Base-by-base conservation (phyloP, 2,888 invertebrate genomes). In the Autographa pulchrina region DNA sequence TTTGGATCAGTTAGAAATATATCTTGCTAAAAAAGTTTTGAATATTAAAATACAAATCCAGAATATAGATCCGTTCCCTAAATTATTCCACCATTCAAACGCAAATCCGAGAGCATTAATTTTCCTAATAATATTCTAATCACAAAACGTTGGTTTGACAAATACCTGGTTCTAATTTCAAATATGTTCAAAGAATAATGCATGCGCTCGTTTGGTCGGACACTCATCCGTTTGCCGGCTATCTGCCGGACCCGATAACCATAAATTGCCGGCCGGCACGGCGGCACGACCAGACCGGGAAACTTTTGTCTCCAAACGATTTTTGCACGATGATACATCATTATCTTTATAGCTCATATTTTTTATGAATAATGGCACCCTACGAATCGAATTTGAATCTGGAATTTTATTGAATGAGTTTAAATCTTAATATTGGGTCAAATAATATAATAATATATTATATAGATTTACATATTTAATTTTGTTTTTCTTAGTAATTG, bases 241-340 rank as follows among this genome's bases (percentile, higher is more conserved):
- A 89, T 90, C 88, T 85, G 85, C 83, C 77, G 79, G 62, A 66
- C 70, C 74, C 89, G 83, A 89, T 90, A 88, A 87, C 88, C 87
- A 84, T 90, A 89, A 89, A 90, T 90, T 82, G 74, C 80, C 68
- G 64, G 74, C 79, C 70, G 64, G 81, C 70, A 25, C 78, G 76
- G 68, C 78, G 76, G 67, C 74, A 76, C 67, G 65, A 66, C 71
- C 70, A 72, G 65, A 58, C 73, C 81, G 82, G 75, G 70, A 70
- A 79, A 85, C 82, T 83, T 86, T 86, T 85, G 84, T 82, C 82
- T 82, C 75, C 78, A 66, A 69, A 77, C 79, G 75, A 85, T 82
- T 86, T 82, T 83, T 80, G 79, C 75, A 72, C 63, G 76, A 75
- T 80, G 77, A 84, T 87, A 85, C 75, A 84, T 85, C 77, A 80